Evolutionary conservation across 1,140 invertebrate genomes (phyloP).

Genomic region (Aporrectodea caliginosa): DNA sequence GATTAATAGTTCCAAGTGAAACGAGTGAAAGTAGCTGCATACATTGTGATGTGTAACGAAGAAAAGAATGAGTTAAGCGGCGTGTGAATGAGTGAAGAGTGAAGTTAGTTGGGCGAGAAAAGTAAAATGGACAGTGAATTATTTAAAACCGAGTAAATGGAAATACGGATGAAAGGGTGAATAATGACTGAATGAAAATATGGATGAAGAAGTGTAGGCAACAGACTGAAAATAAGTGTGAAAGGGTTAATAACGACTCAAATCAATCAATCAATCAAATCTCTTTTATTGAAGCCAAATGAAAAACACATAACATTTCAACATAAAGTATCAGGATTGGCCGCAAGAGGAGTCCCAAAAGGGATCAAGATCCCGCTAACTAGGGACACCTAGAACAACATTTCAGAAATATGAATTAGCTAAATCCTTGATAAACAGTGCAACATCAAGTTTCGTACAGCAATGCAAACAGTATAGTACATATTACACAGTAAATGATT

Average conservation of each 20-base stretch:
- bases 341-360: no score
- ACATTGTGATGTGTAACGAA: no score
- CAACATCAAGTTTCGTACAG: no score
- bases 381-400: no score
- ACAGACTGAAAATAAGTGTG: neutral
- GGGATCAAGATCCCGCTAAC: no score
- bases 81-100: no score
- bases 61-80: no score
- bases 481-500: no score
- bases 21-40: neutral
- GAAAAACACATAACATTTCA: neutral
- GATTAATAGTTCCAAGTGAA: neutral
- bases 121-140: neutral
- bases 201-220: neutral
- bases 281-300: neutral
- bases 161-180: neutral
- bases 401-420: no score
- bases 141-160: neutral
- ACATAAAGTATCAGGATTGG: no score
- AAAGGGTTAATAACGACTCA: neutral
- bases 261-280: neutral
- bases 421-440: no score
- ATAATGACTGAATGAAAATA: neutral
- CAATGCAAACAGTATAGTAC: no score
- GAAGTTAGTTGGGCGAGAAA: neutral